Base-by-base conservation (phyloP, 2,888 invertebrate species). In the Mythimna albipuncta region DNA sequence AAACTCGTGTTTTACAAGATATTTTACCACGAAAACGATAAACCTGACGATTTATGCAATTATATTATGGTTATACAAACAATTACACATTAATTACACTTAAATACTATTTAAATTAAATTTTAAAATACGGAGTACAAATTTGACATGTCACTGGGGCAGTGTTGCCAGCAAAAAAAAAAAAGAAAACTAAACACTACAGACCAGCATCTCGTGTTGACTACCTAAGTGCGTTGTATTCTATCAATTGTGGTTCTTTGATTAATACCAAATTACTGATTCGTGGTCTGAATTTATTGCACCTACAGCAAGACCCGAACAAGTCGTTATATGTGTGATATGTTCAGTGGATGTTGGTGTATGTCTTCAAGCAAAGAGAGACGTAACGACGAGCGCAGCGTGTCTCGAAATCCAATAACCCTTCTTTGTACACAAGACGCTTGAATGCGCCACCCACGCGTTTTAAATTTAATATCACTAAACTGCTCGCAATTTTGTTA, bases 401-500 rank as follows among this genome's bases (percentile, higher is more conserved):
- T 35, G 47, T 32, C 32, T 38, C 62, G 41, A 54, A 66, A 67
- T 75, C 26, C 62, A 80, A 79, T 68, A 74, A 41, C 41, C 58
- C 58, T 35, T 52, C n/a, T 11, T 50, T 52, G 70, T 38, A 38
- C 16, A 54, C 26, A 44, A 54, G 54, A 63, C 21, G 26, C 11
- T 38, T 63, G 21, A 66, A 50, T 54, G 19, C 32, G 64, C 50
- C n/a, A 68, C 38, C 62, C 41, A 65, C 32, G 57, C 47, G 41
- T 54, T 75, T 64, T 62, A 75, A 78, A 58, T 80, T 57, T 54
- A 47, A 57, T 59, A 66, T 54, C 26, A 21, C 44, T 57, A 54
- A 76, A 64, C 16, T 62, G 54, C 9, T 69, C 35, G 26, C 62
- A 55, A 63, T 59, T 66, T 63, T 68, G 58, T 44, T 66, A 55